phyloP scores from a whole-genome alignment of 2,888 invertebrate genomes.

The Molorchus minor region DNA sequence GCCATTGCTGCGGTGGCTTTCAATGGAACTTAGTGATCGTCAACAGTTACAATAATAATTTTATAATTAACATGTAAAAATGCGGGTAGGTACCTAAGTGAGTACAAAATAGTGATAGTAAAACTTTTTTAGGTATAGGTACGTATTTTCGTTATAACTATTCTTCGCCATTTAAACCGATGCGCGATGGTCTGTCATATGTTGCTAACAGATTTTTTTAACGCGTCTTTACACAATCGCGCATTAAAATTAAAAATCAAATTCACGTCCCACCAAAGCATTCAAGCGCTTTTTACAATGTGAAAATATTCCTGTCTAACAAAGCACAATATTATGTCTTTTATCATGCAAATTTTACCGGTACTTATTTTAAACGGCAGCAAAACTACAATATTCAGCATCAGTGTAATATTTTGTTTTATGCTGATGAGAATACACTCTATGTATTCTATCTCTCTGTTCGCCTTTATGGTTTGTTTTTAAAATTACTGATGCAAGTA shows the following conservation, averaged over 20 bases:
- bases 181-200: background rate
- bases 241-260: background rate
- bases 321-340: background rate
- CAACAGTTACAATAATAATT: too few species aligned
- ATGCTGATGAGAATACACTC: constrained; percentile 12
- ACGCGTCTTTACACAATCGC: background rate
- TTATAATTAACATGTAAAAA: too few species aligned
- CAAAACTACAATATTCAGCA: background rate
- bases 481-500: background rate
- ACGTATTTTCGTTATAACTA: too few species aligned
- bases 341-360: background rate
- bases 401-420: constrained; percentile 11
- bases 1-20: too few species aligned
- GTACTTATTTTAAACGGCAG: background rate
- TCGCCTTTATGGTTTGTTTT: background rate
- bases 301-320: background rate
- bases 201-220: background rate
- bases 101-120: too few species aligned
- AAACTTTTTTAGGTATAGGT: too few species aligned
- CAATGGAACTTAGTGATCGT: too few species aligned
- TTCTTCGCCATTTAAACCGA: too few species aligned
- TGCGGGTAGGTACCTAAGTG: too few species aligned
- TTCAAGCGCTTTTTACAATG: background rate
- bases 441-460: background rate
- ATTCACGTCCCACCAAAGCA: background rate